Percentiles rank a stretch among this genome's conserved stretches.
These are phyloP conservation scores for Platycercus adscitus DNA, from an alignment of 2,113 vertebrate genomes.

Conservation along the genomic window DNA sequence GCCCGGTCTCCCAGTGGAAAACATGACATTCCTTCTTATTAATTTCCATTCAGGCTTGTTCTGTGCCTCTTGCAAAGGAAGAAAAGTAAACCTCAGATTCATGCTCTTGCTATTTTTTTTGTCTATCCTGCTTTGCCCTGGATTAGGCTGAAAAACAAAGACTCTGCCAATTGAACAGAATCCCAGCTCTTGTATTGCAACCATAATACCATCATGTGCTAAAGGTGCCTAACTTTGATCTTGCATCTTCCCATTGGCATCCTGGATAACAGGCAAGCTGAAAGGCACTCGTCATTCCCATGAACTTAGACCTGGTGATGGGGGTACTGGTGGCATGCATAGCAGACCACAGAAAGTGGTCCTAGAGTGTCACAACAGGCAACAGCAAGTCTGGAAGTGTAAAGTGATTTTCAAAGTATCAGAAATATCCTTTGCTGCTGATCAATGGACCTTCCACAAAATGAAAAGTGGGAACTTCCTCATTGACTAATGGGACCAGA, in stretches of 20 bases:
- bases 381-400: neutral
- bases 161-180: neutral
- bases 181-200: neutral
- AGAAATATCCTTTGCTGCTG: neutral
- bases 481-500: neutral
- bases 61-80: neutral
- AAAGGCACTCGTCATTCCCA: neutral
- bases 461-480: neutral
- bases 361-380: neutral
- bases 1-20: neutral
- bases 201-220: neutral
- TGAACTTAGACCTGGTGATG: neutral
- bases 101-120: neutral
- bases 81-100: neutral
- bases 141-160: constrained; percentile 8
- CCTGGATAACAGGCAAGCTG: neutral
- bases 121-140: neutral
- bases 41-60: neutral
- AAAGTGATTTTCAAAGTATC: neutral
- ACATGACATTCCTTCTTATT: neutral
- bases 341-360: neutral
- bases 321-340: neutral
- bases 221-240: neutral
- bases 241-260: neutral
- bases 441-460: neutral